Evolutionary conservation across 2,888 invertebrate species (phyloP), one percentile per base, ranked within the genome.

Genomic region (Seira sanloemensis): DNA sequence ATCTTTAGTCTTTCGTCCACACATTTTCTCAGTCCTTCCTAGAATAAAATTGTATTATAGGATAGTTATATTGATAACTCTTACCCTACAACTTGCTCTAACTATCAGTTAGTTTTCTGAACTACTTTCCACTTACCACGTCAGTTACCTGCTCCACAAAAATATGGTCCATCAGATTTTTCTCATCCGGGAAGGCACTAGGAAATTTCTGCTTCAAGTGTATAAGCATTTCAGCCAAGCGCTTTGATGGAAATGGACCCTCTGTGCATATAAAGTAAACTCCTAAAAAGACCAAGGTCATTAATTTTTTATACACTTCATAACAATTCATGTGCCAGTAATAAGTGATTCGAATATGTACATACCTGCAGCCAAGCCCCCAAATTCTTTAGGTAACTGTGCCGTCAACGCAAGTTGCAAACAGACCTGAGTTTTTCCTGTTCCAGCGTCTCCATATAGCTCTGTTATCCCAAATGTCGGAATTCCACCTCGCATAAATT

Each of bases 341-440:
- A 67, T n/a, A n/a, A n/a, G n/a, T n/a, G n/a, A n/a, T n/a, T n/a
- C n/a, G n/a, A n/a, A n/a, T 66, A 50, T 54, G 9, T 25, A 71
- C 80, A 25, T 88, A 92, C 93, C 93, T 90, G 92, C 92, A 75
- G 90, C 91, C 54, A 94, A 90, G 25, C 94, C 94, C 27, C 94
- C 93, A 69, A 90, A 91, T 88, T 90, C 88, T 65, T 74, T 66
- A 1, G 93, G 92, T 86, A 93, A 91, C 91, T 95, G 95, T 84
- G 93, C 94, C 82, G 93, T 93, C 21, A 95, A 91, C 46, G 94
- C 93, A 26, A 95, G 91, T 91, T 96, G 96, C 72, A 97, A 91
- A 88, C 94, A 95, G 65, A 96, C 90, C 91, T 97, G 97, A 0
- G 96, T 96, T 92, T 97, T 97, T 4, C 96, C 96, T 89, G 93